phyloP scores from a whole-genome alignment of 2,888 invertebrate genomes.

The Acholoe squamosa region DNA sequence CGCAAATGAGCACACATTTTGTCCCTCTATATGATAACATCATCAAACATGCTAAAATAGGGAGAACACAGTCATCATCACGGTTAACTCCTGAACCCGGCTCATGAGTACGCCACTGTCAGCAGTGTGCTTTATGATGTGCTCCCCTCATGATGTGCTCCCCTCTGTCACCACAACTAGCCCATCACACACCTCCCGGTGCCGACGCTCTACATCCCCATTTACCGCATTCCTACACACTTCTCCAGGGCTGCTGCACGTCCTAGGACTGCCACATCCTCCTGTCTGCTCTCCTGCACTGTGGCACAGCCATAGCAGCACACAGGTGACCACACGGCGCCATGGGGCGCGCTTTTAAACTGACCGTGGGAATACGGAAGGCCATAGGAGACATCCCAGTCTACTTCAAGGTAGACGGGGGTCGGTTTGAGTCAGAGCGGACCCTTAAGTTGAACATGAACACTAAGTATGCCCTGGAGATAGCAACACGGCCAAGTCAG shows the following conservation, averaged over 20 bases:
- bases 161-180: background rate
- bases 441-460: slow-evolving; percentile 86
- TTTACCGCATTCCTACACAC: background rate
- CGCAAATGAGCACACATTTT: too few species aligned
- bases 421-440: slow-evolving; percentile 85
- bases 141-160: background rate
- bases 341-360: slow-evolving; percentile 77
- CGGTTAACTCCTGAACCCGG: too few species aligned
- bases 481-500: slow-evolving; percentile 86
- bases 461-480: slow-evolving; percentile 85
- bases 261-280: background rate
- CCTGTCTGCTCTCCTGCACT: background rate
- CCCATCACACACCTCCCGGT: background rate
- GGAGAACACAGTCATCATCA: too few species aligned
- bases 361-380: slow-evolving; percentile 85
- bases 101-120: too few species aligned
- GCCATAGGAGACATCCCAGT: slow-evolving; percentile 85
- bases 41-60: too few species aligned
- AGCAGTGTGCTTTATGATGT: too few species aligned
- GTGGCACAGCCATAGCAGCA: background rate
- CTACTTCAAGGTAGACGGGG: slow-evolving; percentile 86
- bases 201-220: background rate
- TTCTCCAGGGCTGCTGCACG: background rate
- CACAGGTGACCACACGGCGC: slow-evolving; percentile 22
- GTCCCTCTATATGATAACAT: too few species aligned